Conservation (phyloP, 2,888 invertebrate genomes). For the Cactoblastis cactorum region DNA sequence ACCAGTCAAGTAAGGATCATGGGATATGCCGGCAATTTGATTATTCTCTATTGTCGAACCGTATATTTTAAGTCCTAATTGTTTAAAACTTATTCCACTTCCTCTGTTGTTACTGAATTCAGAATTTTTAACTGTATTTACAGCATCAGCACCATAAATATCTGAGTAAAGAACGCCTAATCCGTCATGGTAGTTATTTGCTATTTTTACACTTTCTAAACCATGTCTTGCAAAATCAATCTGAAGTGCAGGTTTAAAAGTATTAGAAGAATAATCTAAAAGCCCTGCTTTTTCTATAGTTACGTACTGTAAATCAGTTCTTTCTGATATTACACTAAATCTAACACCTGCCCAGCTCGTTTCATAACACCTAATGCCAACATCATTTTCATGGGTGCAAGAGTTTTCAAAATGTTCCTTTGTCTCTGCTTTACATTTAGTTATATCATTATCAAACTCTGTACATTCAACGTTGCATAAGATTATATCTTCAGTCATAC, state of each 20-base stretch:
- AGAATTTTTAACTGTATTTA: conserved; percentile 90
- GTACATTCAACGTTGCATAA: conserved; percentile 94
- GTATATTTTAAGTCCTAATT: conserved; percentile 89
- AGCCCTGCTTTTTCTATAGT: conserved; percentile 95
- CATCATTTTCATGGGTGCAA: conserved; percentile 92
- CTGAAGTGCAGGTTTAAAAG: conserved; percentile 93
- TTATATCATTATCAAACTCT: conserved; percentile 93
- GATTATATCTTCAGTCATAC: conserved; percentile 86
- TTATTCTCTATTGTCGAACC: conserved; percentile 91
- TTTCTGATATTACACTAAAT: conserved; percentile 92
- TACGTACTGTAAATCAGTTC: conserved; percentile 91
- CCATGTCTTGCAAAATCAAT: conserved; percentile 92
- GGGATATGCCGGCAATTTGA: conserved; percentile 91
- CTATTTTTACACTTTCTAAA: conserved; percentile 88
- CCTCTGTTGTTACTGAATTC: conserved; percentile 91
- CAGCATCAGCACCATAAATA: conserved; percentile 90
- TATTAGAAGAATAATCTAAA: conserved; percentile 93
- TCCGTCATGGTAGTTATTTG: conserved; percentile 94
- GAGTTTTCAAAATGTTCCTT: conserved; percentile 91
- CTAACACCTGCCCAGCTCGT: conserved; percentile 97
- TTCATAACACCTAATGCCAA: conserved; percentile 92
- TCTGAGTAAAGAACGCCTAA: conserved; percentile 96
- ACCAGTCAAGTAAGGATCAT: conserved; percentile 92
- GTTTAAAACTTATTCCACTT: conserved; percentile 93
- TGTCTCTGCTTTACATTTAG: conserved; percentile 90